Percentiles rank a stretch among this genome's conserved stretches.
These are phyloP conservation scores for Arrhamphus sclerolepis DNA, from an alignment of 2,797 vertebrate genomes.

Conservation along the genomic window DNA sequence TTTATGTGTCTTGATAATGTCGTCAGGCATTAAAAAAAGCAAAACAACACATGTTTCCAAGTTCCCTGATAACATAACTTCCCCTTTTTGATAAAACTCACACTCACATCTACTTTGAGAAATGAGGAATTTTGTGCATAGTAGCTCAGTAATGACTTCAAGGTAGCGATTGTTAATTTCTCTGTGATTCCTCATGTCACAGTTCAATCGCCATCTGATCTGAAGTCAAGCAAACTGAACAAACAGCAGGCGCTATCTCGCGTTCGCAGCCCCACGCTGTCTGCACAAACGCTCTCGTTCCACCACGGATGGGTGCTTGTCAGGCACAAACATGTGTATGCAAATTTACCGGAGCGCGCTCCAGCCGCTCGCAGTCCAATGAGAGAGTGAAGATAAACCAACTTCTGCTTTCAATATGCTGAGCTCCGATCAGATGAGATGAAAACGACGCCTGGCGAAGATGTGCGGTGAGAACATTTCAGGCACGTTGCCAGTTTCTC, in stretches of 20 bases:
- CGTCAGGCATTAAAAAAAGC: no score
- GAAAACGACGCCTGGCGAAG: constrained; percentile 57
- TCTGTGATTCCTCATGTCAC: constrained; percentile 59
- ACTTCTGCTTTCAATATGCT: constrained; percentile 56
- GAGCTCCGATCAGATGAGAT: constrained; percentile 67
- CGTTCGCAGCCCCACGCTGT: constrained; percentile 36
- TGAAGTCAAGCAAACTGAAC: constrained; percentile 70
- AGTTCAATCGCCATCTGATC: constrained; percentile 71
- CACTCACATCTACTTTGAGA: no score
- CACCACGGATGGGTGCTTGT: constrained; percentile 50
- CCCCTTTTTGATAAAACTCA: not conserved
- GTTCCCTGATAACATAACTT: no score
- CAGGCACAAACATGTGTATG: constrained; percentile 62
- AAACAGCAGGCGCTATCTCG: constrained; percentile 63
- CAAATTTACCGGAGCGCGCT: constrained; percentile 53
- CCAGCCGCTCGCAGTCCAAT: constrained; percentile 65
- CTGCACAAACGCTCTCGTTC: constrained; percentile 38
- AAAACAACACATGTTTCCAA: not conserved
- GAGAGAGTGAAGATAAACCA: constrained; percentile 67
- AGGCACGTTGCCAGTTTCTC: constrained; percentile 52
- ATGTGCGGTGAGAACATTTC: constrained; percentile 41
- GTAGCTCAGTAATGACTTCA: constrained; percentile 38
- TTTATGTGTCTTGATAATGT: no score
- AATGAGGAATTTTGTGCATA: constrained; percentile 22
- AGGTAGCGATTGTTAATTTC: constrained; percentile 53